phyloP scores from a whole-genome alignment of 2,797 vertebrate genomes.

The Myripristis jacobus region DNA sequence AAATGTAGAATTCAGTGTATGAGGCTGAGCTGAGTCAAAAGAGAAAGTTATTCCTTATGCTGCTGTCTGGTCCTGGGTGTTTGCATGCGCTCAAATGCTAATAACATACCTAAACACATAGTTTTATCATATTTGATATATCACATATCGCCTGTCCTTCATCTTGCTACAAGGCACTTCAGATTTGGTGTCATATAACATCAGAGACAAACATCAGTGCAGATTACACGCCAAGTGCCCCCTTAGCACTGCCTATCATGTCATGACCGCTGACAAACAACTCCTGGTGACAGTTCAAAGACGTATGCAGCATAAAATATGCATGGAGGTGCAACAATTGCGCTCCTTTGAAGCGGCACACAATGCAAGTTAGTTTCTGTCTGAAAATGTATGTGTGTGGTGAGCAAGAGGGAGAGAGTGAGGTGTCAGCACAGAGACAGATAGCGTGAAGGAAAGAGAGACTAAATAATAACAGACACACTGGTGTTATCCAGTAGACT shows the following conservation, averaged over 20 bases:
- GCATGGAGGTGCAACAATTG: not conserved
- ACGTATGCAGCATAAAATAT: not conserved
- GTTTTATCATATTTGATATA: constrained; percentile 13
- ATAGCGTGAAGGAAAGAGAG: constrained; percentile 7
- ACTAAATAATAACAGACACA: constrained; percentile 16
- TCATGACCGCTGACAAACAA: constrained; percentile 13
- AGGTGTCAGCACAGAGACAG: not conserved
- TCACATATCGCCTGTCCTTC: constrained; percentile 14
- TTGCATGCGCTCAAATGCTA: constrained; percentile 7
- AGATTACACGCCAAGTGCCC: constrained; percentile 23
- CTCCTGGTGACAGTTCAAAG: constrained; percentile 9
- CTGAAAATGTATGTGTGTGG: constrained; percentile 4
- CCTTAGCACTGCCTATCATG: not conserved
- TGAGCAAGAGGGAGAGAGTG: constrained; percentile 1
- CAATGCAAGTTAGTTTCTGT: not conserved
- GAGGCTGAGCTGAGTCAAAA: constrained; percentile 50
- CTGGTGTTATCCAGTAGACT: constrained; percentile 29
- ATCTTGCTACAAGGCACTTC: constrained; percentile 25
- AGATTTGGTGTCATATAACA: constrained; percentile 31
- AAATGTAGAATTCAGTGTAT: constrained; percentile 35
- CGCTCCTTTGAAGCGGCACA: constrained; percentile 3
- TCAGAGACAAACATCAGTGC: constrained; percentile 19
- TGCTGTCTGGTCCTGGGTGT: constrained; percentile 15
- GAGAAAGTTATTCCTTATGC: constrained; percentile 59
- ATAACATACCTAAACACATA: constrained; percentile 16